A percentile compares a stretch with the other conserved stretches of the same genome.
These are phyloP conservation scores for Gasteruption jaculator DNA, from an alignment of 2,888 invertebrate species.

Conservation along the genomic window DNA sequence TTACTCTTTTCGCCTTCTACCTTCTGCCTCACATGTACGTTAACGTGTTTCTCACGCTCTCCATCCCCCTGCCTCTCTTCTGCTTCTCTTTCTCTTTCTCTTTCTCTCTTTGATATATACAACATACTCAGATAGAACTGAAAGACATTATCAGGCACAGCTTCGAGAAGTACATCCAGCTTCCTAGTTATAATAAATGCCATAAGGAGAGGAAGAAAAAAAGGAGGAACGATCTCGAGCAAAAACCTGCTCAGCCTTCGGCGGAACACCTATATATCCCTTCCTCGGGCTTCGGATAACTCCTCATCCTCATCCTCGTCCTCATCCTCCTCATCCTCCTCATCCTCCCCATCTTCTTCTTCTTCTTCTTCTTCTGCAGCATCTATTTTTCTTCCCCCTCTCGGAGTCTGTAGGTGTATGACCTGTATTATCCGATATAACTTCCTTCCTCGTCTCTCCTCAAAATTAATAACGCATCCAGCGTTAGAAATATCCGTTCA, in stretches of 20 bases:
- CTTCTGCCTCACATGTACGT: conserved; percentile 21
- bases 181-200: conserved; percentile 44
- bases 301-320: conserved; percentile 15
- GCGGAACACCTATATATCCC: too few relatives aligned
- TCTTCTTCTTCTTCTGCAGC: conserved; percentile 16
- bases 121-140: too few relatives aligned
- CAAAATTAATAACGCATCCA: too few relatives aligned
- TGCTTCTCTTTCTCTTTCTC: neutral
- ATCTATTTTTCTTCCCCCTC: conserved; percentile 18
- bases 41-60: too few relatives aligned
- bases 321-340: conserved; percentile 1
- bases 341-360: conserved; percentile 11
- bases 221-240: neutral
- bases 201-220: conserved; percentile 17
- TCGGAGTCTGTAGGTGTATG: conserved; percentile 26
- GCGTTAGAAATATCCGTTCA: too few relatives aligned
- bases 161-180: conserved; percentile 31
- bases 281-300: conserved; percentile 23
- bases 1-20: conserved; percentile 2
- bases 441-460: conserved; percentile 33
- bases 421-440: too few relatives aligned
- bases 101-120: too few relatives aligned
- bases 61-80: neutral
- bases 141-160: conserved; percentile 24
- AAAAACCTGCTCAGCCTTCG: too few relatives aligned